These are phyloP conservation scores for Chymomyza costata DNA, from an alignment of 1,140 invertebrate species.

Conservation along the genomic window DNA sequence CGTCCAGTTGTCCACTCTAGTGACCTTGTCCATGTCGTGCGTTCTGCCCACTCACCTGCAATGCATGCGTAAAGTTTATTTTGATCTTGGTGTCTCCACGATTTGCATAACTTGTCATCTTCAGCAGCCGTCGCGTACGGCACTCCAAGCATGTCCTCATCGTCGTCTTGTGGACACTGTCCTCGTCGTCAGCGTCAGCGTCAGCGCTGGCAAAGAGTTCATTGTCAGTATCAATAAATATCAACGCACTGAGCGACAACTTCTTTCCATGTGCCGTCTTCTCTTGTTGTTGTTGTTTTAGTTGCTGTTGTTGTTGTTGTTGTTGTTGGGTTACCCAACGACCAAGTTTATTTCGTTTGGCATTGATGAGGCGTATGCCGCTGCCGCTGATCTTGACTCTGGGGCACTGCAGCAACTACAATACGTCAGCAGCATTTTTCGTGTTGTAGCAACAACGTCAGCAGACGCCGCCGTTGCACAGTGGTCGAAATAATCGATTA, in stretches of 20 bases:
- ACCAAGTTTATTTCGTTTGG: conserved; percentile 51
- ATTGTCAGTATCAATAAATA: conserved; percentile 73
- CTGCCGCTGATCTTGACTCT: no score
- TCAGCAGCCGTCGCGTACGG: conserved; percentile 19
- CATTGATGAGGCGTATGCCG: conserved; percentile 49
- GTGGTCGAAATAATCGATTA: no score
- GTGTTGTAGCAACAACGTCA: conserved; percentile 5
- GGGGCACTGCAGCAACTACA: conserved; percentile 33
- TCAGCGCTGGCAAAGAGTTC: conserved; percentile 33
- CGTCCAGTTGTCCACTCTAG: neutral
- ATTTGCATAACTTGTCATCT: conserved; percentile 72
- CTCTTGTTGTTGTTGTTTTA: conserved; percentile 5
- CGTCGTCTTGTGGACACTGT: neutral
- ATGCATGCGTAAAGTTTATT: conserved; percentile 63
- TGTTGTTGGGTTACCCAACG: neutral
- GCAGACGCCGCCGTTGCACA: neutral
- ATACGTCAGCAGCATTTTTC: conserved; percentile 53
- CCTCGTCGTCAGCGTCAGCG: neutral
- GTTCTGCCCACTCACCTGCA: conserved; percentile 59
- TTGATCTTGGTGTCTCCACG: conserved; percentile 70
- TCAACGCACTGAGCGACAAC: conserved; percentile 65
- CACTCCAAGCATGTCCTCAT: neutral
- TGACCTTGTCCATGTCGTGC: conserved; percentile 55
- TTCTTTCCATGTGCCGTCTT: conserved; percentile 35
- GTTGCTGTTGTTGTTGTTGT: conserved; percentile 3